A percentile compares a stretch with the other conserved stretches of the same genome.
Conservation (phyloP, 2,888 invertebrate genomes). For the Heliconius ismenius region DNA sequence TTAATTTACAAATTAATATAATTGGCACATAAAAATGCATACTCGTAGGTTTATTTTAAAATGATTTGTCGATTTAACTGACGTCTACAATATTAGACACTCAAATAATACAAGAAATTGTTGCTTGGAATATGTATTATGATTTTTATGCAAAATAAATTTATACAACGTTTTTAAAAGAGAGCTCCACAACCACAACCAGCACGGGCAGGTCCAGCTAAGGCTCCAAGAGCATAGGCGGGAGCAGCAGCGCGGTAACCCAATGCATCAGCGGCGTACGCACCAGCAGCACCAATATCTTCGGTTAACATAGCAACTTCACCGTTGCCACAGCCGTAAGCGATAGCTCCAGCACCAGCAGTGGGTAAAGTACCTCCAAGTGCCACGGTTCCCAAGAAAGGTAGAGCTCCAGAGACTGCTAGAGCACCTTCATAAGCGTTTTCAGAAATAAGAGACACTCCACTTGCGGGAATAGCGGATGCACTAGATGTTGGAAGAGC, state of each 20-base stretch:
- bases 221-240: constrained; percentile 32
- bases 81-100: neutral
- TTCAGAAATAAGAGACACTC: constrained; percentile 50
- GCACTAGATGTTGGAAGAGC: constrained; percentile 50
- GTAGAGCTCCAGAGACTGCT: constrained; percentile 48
- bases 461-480: constrained; percentile 48
- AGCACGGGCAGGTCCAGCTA: constrained; percentile 26
- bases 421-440: constrained; percentile 53
- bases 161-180: neutral
- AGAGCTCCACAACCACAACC: constrained; percentile 34
- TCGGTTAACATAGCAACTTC: constrained; percentile 47
- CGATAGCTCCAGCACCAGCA: constrained; percentile 51
- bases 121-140: neutral
- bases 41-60: neutral
- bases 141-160: neutral
- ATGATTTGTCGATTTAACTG: neutral
- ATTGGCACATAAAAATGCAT: neutral
- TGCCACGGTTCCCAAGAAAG: constrained; percentile 52
- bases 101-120: neutral
- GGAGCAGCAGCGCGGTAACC: constrained; percentile 32
- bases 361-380: constrained; percentile 53
- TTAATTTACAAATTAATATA: no score
- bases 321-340: constrained; percentile 45
- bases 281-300: constrained; percentile 41
- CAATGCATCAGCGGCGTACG: constrained; percentile 38